These are phyloP conservation scores for Bellardia pandia DNA, from an alignment of 2,888 invertebrate species.

Conservation along the genomic window DNA sequence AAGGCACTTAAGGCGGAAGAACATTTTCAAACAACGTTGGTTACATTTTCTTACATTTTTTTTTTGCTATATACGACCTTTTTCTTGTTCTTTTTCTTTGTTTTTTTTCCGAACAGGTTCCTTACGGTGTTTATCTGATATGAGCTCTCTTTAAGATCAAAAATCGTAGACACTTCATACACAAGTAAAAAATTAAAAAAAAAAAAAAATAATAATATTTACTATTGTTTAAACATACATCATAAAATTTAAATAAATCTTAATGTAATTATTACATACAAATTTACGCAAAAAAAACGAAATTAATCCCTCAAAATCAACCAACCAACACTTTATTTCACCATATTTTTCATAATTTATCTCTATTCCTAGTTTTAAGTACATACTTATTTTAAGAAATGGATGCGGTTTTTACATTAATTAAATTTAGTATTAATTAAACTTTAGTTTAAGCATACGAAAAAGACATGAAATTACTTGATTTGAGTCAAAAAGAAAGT, in stretches of 20 bases:
- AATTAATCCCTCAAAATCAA: constrained; percentile 34
- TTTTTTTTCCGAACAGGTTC: constrained; percentile 63
- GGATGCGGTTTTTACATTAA: constrained; percentile 74
- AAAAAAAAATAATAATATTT: neutral
- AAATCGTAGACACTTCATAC: neutral
- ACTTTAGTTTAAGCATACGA: constrained; percentile 25
- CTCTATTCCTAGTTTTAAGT: constrained; percentile 54
- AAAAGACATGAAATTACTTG: constrained; percentile 37
- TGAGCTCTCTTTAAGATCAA: constrained; percentile 3
- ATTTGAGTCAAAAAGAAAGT: neutral
- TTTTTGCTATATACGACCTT: neutral
- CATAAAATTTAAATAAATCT: neutral
- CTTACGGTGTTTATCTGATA: neutral
- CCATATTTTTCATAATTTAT: constrained; percentile 46
- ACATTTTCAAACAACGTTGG: constrained; percentile 76
- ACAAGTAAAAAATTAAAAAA: neutral
- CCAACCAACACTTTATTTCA: constrained; percentile 27
- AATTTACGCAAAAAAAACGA: constrained; percentile 32
- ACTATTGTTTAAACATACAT: neutral
- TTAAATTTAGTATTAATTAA: constrained; percentile 40
- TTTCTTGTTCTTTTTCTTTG: constrained; percentile 42
- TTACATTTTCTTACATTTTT: constrained; percentile 70
- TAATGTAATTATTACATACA: too few species aligned
- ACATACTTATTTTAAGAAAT: constrained; percentile 59
- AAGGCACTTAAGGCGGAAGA: constrained; percentile 29